Evolutionary conservation across 2,888 invertebrate genomes (phyloP).

Genomic region (Stramonita haemastoma): DNA sequence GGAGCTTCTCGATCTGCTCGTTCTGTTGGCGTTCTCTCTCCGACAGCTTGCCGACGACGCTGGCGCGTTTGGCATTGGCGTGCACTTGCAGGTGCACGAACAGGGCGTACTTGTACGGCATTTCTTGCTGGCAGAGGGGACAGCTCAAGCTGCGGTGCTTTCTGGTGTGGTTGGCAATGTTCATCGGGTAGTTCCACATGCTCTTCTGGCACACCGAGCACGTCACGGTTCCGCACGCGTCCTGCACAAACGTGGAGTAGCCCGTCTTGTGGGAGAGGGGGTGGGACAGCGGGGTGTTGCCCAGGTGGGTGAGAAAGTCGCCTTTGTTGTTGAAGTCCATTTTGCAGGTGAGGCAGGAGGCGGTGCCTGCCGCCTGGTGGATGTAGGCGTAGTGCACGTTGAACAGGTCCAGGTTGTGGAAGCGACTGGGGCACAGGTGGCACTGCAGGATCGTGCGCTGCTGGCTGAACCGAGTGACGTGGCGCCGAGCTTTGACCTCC

Average conservation of each 20-base stretch:
- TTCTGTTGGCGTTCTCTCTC: neutral
- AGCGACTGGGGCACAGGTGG: neutral
- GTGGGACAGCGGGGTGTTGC: neutral
- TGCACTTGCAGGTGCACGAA: slow-evolving; percentile 25
- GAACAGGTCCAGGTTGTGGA: slow-evolving; percentile 32
- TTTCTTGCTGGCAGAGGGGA: slow-evolving; percentile 5
- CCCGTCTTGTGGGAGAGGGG: neutral
- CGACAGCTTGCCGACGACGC: neutral
- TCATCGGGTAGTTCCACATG: slow-evolving; percentile 19
- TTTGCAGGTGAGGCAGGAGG: slow-evolving; percentile 31
- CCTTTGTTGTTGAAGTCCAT: slow-evolving; percentile 5
- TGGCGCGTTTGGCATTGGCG: neutral
- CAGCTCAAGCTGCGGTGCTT: slow-evolving; percentile 9
- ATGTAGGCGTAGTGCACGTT: slow-evolving; percentile 30
- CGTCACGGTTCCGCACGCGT: slow-evolving; percentile 12
- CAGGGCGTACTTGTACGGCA: slow-evolving; percentile 24
- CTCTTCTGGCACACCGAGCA: slow-evolving; percentile 14
- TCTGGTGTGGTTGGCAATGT: slow-evolving; percentile 20
- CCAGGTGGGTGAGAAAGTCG: slow-evolving; percentile 22
- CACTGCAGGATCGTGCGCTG: slow-evolving; percentile 17
- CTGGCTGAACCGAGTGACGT: neutral
- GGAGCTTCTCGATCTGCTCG: neutral
- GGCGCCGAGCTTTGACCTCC: slow-evolving; percentile 2
- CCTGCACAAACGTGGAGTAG: neutral
- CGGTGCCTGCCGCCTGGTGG: neutral